These are phyloP conservation scores for Dicentrarchus labrax DNA, from an alignment of 2,113 vertebrate genomes.

Conservation along the genomic window DNA sequence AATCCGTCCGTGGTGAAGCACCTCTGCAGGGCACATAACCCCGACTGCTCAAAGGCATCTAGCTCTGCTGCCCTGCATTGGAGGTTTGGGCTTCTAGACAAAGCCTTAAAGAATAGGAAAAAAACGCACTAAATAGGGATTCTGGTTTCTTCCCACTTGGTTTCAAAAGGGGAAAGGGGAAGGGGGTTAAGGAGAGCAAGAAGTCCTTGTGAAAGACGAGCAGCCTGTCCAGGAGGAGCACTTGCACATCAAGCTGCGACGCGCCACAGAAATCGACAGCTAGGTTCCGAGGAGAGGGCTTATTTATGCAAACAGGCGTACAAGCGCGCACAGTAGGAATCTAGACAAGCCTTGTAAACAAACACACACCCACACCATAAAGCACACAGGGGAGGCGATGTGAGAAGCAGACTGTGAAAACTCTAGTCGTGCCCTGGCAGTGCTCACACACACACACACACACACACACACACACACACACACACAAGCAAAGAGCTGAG, in stretches of 20 bases:
- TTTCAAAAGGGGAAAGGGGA: slow-evolving; percentile 12
- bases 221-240: slow-evolving; percentile 68
- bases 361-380: slow-evolving; percentile 84
- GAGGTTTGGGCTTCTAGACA: slow-evolving; percentile 34
- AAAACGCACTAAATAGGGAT: slow-evolving; percentile 21
- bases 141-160: slow-evolving; percentile 17
- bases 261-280: slow-evolving; percentile 63
- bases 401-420: slow-evolving; percentile 84
- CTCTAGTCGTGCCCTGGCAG: slow-evolving; percentile 74
- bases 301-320: slow-evolving; percentile 84
- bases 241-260: slow-evolving; percentile 53
- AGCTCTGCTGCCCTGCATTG: slow-evolving; percentile 16
- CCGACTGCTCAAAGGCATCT: slow-evolving; percentile 64
- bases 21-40: slow-evolving; percentile 43
- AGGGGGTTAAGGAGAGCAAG: neutral
- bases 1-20: slow-evolving; percentile 42
- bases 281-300: slow-evolving; percentile 76
- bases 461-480: slow-evolving; percentile 32
- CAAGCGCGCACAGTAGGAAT: slow-evolving; percentile 82
- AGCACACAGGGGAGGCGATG: slow-evolving; percentile 82
- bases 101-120: slow-evolving; percentile 19
- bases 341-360: slow-evolving; percentile 84
- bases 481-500: slow-evolving; percentile 19
- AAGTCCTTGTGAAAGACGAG: slow-evolving; percentile 49
- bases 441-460: slow-evolving; percentile 30